Evolutionary conservation across 2,888 invertebrate genomes (phyloP), one percentile per base, ranked within the genome.

Genomic region (Sphecodes monilicornis): DNA sequence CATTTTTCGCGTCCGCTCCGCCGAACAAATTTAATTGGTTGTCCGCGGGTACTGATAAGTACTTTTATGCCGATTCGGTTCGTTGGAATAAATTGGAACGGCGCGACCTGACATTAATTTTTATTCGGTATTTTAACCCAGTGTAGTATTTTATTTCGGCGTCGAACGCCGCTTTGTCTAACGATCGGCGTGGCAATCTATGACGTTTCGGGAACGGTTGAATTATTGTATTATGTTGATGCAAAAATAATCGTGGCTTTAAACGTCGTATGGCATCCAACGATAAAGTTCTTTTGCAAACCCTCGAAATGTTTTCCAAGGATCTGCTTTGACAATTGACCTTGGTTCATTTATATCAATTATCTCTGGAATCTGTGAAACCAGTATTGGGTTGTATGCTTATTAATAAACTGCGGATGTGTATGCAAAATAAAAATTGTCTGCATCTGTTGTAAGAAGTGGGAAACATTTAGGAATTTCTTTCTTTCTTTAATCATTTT

Each of bases 1-100:
- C 85, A 85, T 87, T 89, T 88, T 77, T 87, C 79, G 87, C 87
- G 80, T 78, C 43, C 89, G 89, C 88, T 71, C 84, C 89, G 82
- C 26, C 83, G 86, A 80, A 68, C 87, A 89, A 89, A 89, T 89
- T 88, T 88, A 89, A 89, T 89, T 88, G 89, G 85, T 85, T 80
- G 85, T 85, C 89, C 88, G 81, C 76, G 82, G 80, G 82, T 77
- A 78, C 76, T 81, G 86, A 88, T 88, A 88, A 88, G 84, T 86
- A 86, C 86, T 87, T 87, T 88, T 82, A 78, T 83, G 79, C 83
- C 82, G 82, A 81, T 76, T 83, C 76, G 83, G 70, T 86, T 78
- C 83, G 84, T 70, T 76, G 81, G 80, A 74, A 88, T 84, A 88
- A 88, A 88, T 88, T 87, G 84, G 81, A 88, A 84, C 77, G 80